Base-by-base conservation (phyloP, 2,888 invertebrate genomes). In the Cryptocheilus praepositus region DNA sequence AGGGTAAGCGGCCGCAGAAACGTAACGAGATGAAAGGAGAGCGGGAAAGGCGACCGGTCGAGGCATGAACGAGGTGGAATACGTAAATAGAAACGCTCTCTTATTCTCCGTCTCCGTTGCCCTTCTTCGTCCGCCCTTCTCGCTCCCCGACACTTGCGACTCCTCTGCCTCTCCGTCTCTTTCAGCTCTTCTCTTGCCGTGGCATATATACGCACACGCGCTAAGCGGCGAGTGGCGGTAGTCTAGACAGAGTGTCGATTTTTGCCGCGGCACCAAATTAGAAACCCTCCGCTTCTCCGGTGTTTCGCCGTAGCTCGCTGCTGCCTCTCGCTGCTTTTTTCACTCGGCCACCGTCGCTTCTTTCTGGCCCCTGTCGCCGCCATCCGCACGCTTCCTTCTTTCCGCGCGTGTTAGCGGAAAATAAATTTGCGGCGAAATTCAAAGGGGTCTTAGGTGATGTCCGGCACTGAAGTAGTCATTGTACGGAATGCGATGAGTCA, bases 11-110 rank as follows among this genome's bases (percentile, higher is more conserved):
- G 74, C 80, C 81, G 81, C 80, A 82, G 83, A 83, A 81, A 83
- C 81, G 81, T 84, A 84, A 84, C 84, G 79, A 87, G 85, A 87
- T 84, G 85, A 86, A 87, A 86, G 85, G 80, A 82, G 85, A 82
- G 80, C 77, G 76, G 74, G 80, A 81, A 78, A 83, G 74, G 74
- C 78, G 49, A 18, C 16, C 75, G 71, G 67, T 70, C 70, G 73
- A 68, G 70, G 74, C 81, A 83, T 81, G 83, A 86, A 86, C 85
- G 85, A 85, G 82, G 83, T 84, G 84, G 83, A 84, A 86, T 84
- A 85, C 83, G 83, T 86, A 87, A 87, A 87, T 88, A 88, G 88
- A 87, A 83, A 78, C 43, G 51, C 55, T 44, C 18, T 64, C 44
- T 59, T 36, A 1, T n/a, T 16, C 4, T 18, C 19, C 16, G 8